Base-by-base conservation (phyloP, 2,888 invertebrate genomes). In the Andrena flavipes region DNA sequence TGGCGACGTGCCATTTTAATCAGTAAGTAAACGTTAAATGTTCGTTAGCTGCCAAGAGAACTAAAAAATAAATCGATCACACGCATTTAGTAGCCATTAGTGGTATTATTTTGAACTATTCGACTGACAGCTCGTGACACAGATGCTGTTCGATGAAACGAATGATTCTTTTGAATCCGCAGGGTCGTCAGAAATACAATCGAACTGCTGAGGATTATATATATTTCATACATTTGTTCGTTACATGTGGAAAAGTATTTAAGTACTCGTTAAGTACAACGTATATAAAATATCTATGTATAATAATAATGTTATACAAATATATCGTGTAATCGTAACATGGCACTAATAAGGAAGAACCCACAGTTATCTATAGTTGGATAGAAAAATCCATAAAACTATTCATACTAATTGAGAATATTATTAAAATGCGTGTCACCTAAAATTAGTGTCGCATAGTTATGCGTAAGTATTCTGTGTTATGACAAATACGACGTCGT, bases 311-410 rank as follows among this genome's bases (percentile, higher is more conserved):
- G 8, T 51, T 26, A 23, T 29, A 49, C 2, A 42, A 42, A 20
- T 26, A n/a, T 10, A 13, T 35, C 23, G 10, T 2, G 51, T n/a
- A 35, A 59, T 8, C n/a, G 49, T 73, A 54, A 23, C 2, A 82
- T 82, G 76, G 76, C 82, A 76, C 82, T 33, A 26, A 16, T 33
- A 30, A 48, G 70, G 35, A 80, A 75, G 63, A 76, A 76, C 35
- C 69, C 60, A 30, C 82, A 75, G 62, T 82, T 67, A 63, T 35
- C 26, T 16, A n/a, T 63, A 51, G 26, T 23, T 20, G 13, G 42
- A 42, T 6, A 42, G 16, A 65, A 3, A 69, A 1, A 42, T 20
- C 48, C 10, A 8, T 10, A 10, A 16, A 33, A 23, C 4, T 29
- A 13, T 16, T 16, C 7, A 0, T 8, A 33, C 30, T n/a, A 26